Conservation (phyloP, 2,113 vertebrate species). For the Psettodes erumei region DNA sequence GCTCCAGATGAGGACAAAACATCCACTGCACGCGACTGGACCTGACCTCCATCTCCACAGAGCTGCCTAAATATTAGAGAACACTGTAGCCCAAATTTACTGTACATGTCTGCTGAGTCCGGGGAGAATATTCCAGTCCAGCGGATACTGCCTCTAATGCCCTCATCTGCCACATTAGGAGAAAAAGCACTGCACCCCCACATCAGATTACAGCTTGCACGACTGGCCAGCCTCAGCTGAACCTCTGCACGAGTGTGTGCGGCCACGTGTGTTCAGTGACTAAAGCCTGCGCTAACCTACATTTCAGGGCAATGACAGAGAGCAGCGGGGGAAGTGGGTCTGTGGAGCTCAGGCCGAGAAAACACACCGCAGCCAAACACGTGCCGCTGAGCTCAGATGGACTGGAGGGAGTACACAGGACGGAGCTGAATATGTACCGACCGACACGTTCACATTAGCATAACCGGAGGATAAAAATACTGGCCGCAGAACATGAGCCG, state of each 20-base stretch:
- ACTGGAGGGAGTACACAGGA: not conserved
- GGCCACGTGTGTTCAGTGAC: constrained; percentile 19
- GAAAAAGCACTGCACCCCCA: constrained; percentile 23
- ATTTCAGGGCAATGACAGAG: constrained; percentile 41
- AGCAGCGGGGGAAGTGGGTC: constrained; percentile 56
- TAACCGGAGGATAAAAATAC: not conserved
- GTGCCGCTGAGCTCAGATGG: constrained; percentile 52
- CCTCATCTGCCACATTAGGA: constrained; percentile 28
- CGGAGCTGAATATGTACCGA: not conserved
- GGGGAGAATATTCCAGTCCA: constrained; percentile 13
- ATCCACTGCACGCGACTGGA: not conserved
- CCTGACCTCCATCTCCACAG: constrained; percentile 13
- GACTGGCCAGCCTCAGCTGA: constrained; percentile 24
- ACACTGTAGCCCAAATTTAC: constrained; percentile 4
- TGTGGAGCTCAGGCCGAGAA: constrained; percentile 51
- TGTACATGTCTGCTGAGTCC: constrained; percentile 2
- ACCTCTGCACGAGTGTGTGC: not conserved
- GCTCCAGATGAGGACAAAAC: constrained; percentile 18
- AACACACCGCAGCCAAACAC: constrained; percentile 46
- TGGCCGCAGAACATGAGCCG: not conserved
- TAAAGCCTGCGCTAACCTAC: constrained; percentile 71
- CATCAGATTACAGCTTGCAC: constrained; percentile 44
- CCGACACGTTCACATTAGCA: no score
- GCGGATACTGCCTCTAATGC: not conserved
- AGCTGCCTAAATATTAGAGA: constrained; percentile 12